Evolutionary conservation across 2,113 vertebrate genomes (phyloP).

Genomic region (Nipponia nippon): DNA sequence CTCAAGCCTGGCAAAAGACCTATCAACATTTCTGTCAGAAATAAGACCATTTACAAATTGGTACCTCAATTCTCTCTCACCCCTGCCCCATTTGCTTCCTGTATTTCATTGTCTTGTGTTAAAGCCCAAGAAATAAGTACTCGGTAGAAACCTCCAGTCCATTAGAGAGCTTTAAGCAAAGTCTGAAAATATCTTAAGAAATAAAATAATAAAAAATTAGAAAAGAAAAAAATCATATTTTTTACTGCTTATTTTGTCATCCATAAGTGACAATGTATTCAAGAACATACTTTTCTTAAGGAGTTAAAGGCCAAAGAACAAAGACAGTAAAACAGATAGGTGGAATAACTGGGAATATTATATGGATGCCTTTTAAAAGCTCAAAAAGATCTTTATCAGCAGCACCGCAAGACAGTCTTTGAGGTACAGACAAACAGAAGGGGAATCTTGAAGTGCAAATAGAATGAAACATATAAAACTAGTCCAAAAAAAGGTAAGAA

Average conservation of each 20-base stretch:
- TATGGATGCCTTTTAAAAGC: neutral
- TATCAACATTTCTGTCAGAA: conserved; percentile 65
- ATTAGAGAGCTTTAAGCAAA: neutral
- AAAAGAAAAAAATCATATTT: neutral
- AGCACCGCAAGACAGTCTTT: neutral
- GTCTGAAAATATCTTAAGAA: neutral
- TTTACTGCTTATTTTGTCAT: neutral
- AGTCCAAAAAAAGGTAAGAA: neutral
- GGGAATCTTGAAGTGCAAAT: neutral
- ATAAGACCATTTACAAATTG: conserved; percentile 59
- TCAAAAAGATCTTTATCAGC: neutral
- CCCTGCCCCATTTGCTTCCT: conserved; percentile 16
- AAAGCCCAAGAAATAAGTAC: neutral
- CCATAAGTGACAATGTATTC: neutral
- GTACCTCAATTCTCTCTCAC: conserved; percentile 13
- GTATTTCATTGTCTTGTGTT: neutral
- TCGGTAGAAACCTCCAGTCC: neutral
- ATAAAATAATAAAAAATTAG: neutral
- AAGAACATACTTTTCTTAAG: neutral
- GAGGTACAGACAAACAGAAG: neutral
- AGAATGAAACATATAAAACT: neutral
- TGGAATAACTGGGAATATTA: neutral
- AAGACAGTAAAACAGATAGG: neutral
- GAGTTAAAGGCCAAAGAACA: neutral
- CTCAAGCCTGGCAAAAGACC: conserved; percentile 53